Conservation (phyloP, 35 echinoderm and acorn worm species). For the Lytechinus pictus region DNA sequence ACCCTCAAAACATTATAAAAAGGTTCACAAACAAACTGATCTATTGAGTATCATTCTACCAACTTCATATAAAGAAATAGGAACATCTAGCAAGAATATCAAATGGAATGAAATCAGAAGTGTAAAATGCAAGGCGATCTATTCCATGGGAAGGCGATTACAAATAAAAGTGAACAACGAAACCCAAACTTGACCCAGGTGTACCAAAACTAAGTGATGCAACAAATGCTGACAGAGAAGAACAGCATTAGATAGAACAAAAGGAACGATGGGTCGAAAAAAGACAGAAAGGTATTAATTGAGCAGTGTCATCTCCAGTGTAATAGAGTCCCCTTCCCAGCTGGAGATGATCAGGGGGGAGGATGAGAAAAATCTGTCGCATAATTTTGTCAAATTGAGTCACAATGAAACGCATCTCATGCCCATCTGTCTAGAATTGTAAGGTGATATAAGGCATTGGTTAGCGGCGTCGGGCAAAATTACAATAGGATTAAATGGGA, state of each 20-base stretch:
- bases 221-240: not conserved
- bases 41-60: too few relatives aligned
- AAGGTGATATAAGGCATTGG: not conserved
- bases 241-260: not conserved
- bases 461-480: too few relatives aligned
- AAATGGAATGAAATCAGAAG: too few relatives aligned
- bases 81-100: too few relatives aligned
- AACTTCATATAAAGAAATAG: too few relatives aligned
- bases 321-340: not conserved
- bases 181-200: not conserved
- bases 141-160: not conserved
- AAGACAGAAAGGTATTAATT: not conserved
- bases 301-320: not conserved
- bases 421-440: not conserved
- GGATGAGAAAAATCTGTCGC: constrained; percentile 10
- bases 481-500: not conserved
- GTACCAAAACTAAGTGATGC: not conserved
- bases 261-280: not conserved
- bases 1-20: not conserved
- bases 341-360: not conserved
- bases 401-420: not conserved
- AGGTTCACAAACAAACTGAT: too few relatives aligned
- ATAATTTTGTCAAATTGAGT: not conserved
- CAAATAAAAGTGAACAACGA: not conserved
- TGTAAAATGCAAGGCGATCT: not conserved